Evolutionary conservation across 1,140 invertebrate species (phyloP).

Genomic region (Drosophila nasuta): DNA sequence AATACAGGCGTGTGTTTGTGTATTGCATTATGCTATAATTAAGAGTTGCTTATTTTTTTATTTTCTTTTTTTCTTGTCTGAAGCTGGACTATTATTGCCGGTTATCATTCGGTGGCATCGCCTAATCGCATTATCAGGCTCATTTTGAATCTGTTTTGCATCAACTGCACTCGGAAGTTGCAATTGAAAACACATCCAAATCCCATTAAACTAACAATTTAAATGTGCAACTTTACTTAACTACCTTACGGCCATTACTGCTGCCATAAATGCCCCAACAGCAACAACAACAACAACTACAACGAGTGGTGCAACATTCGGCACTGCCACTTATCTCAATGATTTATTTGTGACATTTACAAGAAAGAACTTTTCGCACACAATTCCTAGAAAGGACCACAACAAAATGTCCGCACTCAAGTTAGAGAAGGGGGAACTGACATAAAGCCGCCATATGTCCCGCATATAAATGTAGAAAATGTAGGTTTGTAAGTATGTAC

Average conservation of each 20-base stretch:
- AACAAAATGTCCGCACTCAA: conserved; percentile 71
- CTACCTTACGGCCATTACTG: conserved; percentile 28
- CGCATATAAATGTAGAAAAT: conserved; percentile 15
- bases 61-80: conserved; percentile 34
- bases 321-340: conserved; percentile 67
- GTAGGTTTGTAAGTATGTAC: neutral
- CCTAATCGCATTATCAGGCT: conserved; percentile 34
- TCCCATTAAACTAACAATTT: conserved; percentile 54
- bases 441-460: conserved; percentile 37
- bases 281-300: neutral
- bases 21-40: conserved; percentile 79
- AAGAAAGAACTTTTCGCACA: conserved; percentile 36
- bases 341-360: conserved; percentile 68
- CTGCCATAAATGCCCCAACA: conserved; percentile 36
- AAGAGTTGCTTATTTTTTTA: conserved; percentile 46
- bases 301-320: conserved; percentile 37
- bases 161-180: conserved; percentile 34
- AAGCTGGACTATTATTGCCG: conserved; percentile 54
- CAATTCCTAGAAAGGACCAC: conserved; percentile 53
- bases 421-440: neutral
- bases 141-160: conserved; percentile 33
- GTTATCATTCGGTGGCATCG: conserved; percentile 57
- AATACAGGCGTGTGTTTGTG: conserved; percentile 38
- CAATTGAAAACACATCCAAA: conserved; percentile 34
- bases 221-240: conserved; percentile 18